A percentile compares a stretch with the other conserved stretches of the same genome.
phyloP scores from a whole-genome alignment of 2,888 invertebrate species.

The Diaperis boleti region DNA sequence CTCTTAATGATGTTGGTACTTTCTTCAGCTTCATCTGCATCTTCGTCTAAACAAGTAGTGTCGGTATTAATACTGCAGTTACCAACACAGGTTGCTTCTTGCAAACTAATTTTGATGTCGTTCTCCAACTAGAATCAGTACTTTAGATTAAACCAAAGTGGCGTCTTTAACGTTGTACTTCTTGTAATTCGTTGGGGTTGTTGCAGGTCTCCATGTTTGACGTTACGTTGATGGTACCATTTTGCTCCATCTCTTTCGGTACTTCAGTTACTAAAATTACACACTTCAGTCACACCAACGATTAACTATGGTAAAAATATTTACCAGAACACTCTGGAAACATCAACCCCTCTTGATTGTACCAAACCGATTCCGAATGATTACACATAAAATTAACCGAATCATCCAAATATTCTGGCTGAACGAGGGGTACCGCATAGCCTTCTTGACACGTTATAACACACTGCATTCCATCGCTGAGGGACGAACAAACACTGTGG shows the following conservation, averaged over 20 bases:
- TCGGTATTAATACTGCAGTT: constrained; percentile 47
- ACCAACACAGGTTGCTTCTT: constrained; percentile 35
- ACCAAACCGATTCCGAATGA: constrained; percentile 63
- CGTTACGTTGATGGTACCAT: constrained; percentile 60
- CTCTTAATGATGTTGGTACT: constrained; percentile 58
- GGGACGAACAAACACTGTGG: constrained; percentile 56
- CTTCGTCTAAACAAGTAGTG: constrained; percentile 35
- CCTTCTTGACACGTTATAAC: constrained; percentile 72
- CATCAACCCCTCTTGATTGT: constrained; percentile 59
- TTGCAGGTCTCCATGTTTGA: constrained; percentile 63
- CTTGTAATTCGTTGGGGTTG: constrained; percentile 62
- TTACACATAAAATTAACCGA: constrained; percentile 59
- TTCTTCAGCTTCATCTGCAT: constrained; percentile 52
- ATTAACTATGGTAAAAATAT: neutral
- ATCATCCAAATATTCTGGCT: constrained; percentile 38
- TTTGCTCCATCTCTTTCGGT: constrained; percentile 67
- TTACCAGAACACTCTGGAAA: constrained; percentile 72
- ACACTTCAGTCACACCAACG: neutral
- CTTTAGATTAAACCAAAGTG: neutral
- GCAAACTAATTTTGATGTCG: constrained; percentile 47
- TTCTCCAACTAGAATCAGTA: constrained; percentile 51
- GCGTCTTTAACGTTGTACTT: constrained; percentile 54
- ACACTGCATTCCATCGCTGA: constrained; percentile 65
- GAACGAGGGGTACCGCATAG: constrained; percentile 70
- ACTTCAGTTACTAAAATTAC: constrained; percentile 66